phyloP scores from a whole-genome alignment of 2,113 vertebrate species.

The Porphyrio hochstetteri region DNA sequence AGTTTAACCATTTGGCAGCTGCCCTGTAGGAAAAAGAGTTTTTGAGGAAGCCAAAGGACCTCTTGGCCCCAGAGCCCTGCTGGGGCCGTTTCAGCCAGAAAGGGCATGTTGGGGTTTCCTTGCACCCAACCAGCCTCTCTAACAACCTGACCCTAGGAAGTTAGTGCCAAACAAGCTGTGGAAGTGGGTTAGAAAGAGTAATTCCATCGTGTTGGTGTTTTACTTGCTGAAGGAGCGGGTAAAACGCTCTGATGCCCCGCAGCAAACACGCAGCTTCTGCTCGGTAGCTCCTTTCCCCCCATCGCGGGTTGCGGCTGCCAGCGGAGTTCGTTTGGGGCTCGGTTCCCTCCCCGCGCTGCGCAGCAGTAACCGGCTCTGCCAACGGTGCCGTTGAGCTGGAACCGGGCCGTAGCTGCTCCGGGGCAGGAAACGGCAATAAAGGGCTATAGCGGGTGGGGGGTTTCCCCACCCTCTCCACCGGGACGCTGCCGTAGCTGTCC shows the following conservation, averaged over 20 bases:
- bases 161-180: neutral
- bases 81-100: neutral
- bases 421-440: neutral
- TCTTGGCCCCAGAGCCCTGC: neutral
- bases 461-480: neutral
- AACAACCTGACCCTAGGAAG: neutral
- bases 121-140: neutral
- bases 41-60: neutral
- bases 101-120: neutral
- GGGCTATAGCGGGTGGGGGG: accelerated
- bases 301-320: neutral
- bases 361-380: neutral
- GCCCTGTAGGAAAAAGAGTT: neutral
- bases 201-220: neutral
- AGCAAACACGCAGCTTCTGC: neutral
- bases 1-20: constrained; percentile 52
- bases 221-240: neutral
- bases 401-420: neutral
- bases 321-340: neutral
- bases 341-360: neutral
- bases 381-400: accelerated
- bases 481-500: neutral
- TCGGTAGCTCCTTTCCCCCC: neutral
- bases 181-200: neutral
- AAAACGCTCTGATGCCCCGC: neutral